Evolutionary conservation across 1,140 invertebrate genomes (phyloP), one percentile per base, ranked within the genome.

Genomic region (Latrodectus geometricus): DNA sequence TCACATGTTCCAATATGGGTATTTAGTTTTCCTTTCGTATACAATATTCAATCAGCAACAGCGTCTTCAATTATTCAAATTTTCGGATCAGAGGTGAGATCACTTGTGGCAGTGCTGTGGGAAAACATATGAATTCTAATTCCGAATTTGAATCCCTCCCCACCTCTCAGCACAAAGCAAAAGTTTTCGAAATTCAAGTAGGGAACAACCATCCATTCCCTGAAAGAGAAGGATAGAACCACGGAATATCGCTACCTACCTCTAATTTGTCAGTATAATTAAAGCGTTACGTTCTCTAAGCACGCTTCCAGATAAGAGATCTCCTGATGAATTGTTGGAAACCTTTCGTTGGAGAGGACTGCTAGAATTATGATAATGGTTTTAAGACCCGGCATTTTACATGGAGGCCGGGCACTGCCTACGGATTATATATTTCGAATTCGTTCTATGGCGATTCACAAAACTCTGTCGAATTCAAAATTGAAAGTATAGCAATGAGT

Each of bases 261-360:
- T 23, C 83, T 86, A 76, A 85, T 86, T 86, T 86, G 83, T 86
- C 83, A 86, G 83, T 74, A 70, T 86, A 86, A 85, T 85, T 85
- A 85, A 85, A 86, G 74, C 74, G 73, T 86, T 86, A 77, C 48
- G 83, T 86, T 86, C 83, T 78, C 83, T 11, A 49, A 61, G 83
- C 83, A 86, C 83, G 83, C 76, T 86, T 72, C 70, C 72, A 75
- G 81, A 83, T 83, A 78, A 78, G 83, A 86, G 83, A 86, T 86
- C 83, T 77, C 66, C 23, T 86, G 83, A 86, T 86, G 83, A 65
- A 86, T 86, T 61, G 83, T 23, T 49, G 0, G 74, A 72, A 73
- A 86, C 68, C 83, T 86, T 86, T 86, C 83, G 74, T 77, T 77
- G 66, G 70, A 61, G n/a, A 35, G 35, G 35, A 35, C 35, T 50